phyloP scores from a whole-genome alignment of 2,797 vertebrate species.

The Rhinophrynus dorsalis region DNA sequence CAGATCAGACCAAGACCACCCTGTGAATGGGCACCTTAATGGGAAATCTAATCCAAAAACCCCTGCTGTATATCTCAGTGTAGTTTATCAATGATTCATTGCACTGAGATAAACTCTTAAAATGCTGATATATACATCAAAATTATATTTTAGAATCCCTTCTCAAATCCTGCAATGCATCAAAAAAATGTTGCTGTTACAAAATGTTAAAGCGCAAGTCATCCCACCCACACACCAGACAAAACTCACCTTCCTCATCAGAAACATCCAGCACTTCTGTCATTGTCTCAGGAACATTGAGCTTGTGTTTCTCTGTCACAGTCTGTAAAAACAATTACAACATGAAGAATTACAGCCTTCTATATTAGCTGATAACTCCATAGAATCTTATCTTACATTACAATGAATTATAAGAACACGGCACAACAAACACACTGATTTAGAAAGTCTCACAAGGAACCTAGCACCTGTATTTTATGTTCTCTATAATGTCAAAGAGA shows the following conservation, averaged over 20 bases:
- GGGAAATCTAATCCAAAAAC: too few relatives aligned
- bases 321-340: slow-evolving; percentile 73
- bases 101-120: too few relatives aligned
- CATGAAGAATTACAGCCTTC: not conserved
- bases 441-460: not conserved
- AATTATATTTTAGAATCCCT: too few relatives aligned
- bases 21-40: too few relatives aligned
- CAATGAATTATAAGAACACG: not conserved
- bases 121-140: too few relatives aligned
- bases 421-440: not conserved
- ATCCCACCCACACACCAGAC: too few relatives aligned
- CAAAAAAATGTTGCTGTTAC: too few relatives aligned
- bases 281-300: slow-evolving; percentile 98
- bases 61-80: too few relatives aligned
- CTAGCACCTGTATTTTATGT: not conserved
- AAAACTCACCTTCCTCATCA: slow-evolving; percentile 90
- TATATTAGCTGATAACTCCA: not conserved
- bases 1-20: too few relatives aligned
- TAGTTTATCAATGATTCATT: too few relatives aligned
- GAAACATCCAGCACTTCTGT: slow-evolving; percentile 96
- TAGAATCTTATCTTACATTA: not conserved
- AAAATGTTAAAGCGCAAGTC: too few relatives aligned
- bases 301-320: slow-evolving; percentile 96
- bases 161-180: too few relatives aligned
- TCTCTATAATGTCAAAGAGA: not conserved